A percentile compares a stretch with the other conserved stretches of the same genome.
These are phyloP conservation scores for Orthonychiurus folsomi DNA, from an alignment of 2,888 invertebrate genomes.

Conservation along the genomic window DNA sequence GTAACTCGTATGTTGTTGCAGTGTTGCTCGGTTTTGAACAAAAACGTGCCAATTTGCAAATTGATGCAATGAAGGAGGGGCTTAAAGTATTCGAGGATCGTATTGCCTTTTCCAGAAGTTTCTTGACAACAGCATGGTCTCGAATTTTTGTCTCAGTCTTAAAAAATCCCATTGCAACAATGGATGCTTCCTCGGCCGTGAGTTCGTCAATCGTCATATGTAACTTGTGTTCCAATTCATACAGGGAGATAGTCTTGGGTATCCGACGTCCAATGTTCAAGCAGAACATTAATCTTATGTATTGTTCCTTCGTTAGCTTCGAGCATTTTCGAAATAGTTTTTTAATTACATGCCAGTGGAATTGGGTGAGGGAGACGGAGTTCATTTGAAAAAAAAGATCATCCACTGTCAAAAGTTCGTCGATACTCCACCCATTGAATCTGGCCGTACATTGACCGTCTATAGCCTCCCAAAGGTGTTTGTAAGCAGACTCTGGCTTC, in stretches of 20 bases:
- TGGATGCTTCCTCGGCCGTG: constrained; percentile 57
- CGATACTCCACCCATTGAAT: constrained; percentile 15
- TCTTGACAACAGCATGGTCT: constrained; percentile 47
- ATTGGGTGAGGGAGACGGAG: constrained; percentile 52
- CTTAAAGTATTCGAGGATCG: constrained; percentile 50
- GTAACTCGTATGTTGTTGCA: constrained; percentile 48
- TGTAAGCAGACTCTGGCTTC: constrained; percentile 45
- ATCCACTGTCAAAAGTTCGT: constrained; percentile 52
- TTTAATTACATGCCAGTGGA: constrained; percentile 49
- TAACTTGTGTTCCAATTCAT: constrained; percentile 56
- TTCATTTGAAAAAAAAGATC: constrained; percentile 58
- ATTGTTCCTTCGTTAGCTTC: constrained; percentile 53
- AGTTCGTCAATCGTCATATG: constrained; percentile 50
- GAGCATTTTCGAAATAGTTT: constrained; percentile 53
- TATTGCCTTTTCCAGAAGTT: constrained; percentile 51
- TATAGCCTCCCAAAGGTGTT: constrained; percentile 58
- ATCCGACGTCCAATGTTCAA: constrained; percentile 53
- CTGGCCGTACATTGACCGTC: constrained; percentile 56
- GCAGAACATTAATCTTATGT: constrained; percentile 60
- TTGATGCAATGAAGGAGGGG: constrained; percentile 57
- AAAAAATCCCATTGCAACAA: constrained; percentile 67
- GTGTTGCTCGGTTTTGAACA: constrained; percentile 33
- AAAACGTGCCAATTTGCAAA: constrained; percentile 42
- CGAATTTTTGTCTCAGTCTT: constrained; percentile 60
- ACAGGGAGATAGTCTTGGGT: constrained; percentile 51